These are phyloP conservation scores for Plebejus melissa DNA, from an alignment of 2,888 invertebrate genomes.

Conservation along the genomic window DNA sequence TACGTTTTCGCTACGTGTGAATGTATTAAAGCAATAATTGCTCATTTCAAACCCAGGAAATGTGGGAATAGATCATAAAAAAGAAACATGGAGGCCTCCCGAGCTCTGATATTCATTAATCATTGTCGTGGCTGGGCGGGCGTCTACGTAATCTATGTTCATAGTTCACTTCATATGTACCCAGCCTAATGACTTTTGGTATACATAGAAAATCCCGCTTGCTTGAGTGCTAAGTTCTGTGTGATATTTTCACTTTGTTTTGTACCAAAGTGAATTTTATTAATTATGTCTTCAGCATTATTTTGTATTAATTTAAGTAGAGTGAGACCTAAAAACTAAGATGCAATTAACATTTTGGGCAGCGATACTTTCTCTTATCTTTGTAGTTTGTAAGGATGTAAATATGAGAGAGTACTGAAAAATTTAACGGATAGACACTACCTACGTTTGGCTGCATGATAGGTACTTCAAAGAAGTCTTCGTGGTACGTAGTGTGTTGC, in stretches of 20 bases:
- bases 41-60: constrained; percentile 35
- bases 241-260: constrained; percentile 23
- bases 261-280: background rate
- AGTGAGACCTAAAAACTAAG: background rate
- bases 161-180: constrained; percentile 43
- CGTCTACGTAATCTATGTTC: constrained; percentile 43
- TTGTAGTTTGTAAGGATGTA: too few species aligned
- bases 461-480: too few species aligned
- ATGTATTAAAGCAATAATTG: constrained; percentile 9
- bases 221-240: constrained; percentile 25
- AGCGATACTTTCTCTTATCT: background rate
- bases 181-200: constrained; percentile 52
- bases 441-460: background rate
- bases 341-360: background rate
- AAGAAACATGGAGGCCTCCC: constrained; percentile 46
- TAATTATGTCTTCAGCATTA: background rate
- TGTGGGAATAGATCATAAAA: constrained; percentile 41
- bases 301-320: background rate
- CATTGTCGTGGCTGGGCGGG: constrained; percentile 58
- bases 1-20: constrained; percentile 3
- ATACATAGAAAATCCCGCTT: constrained; percentile 26
- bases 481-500: too few species aligned
- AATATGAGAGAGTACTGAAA: too few species aligned
- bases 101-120: constrained; percentile 70
- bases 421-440: background rate